Percentiles rank a stretch among this genome's conserved stretches.
Conservation (phyloP, 1,140 invertebrate species). For the Ostrea edulis region DNA sequence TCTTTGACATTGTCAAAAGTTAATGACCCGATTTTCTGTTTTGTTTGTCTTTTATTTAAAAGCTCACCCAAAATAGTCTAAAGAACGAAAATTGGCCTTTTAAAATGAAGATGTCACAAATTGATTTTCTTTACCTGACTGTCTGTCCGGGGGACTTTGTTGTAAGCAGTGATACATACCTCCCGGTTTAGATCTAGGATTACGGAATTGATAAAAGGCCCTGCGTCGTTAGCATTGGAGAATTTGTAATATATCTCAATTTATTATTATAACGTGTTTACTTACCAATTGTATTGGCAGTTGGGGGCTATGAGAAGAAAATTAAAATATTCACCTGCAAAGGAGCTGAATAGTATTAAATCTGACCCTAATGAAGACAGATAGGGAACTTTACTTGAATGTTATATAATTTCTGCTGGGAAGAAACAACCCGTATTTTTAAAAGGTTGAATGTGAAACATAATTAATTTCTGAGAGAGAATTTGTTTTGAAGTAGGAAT, state of each 20-base stretch:
- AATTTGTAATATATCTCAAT: neutral
- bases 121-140: neutral
- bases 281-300: neutral
- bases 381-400: neutral
- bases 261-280: neutral
- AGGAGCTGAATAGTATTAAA: neutral
- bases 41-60: slow-evolving; percentile 20
- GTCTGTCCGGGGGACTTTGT: neutral
- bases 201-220: slow-evolving; percentile 5
- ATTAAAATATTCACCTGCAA: neutral
- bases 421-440: neutral
- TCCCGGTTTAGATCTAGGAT: neutral
- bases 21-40: neutral
- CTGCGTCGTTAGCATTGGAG: neutral
- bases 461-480: neutral
- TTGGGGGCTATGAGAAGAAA: neutral
- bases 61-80: neutral
- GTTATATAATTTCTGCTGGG: neutral
- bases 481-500: neutral
- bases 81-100: neutral
- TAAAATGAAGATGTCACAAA: neutral
- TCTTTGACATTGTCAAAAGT: neutral
- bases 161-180: neutral
- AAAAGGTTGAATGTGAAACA: neutral
- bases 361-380: neutral